These are phyloP conservation scores for Ptyas mucosa DNA, from an alignment of 2,113 vertebrate genomes.

Conservation along the genomic window DNA sequence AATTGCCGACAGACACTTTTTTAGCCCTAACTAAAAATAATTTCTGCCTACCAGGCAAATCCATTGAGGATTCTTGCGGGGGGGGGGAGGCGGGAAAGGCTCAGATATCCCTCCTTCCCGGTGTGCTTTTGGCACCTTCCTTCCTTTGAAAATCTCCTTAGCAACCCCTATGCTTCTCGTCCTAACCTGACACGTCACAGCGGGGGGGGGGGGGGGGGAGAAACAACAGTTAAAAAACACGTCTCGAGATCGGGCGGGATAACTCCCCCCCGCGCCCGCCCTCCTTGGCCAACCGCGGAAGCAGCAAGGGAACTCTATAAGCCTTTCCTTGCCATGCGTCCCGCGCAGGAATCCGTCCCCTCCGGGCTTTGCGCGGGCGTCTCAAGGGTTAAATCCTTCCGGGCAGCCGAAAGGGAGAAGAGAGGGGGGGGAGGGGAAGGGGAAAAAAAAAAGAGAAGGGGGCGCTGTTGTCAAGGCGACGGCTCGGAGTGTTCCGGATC, in stretches of 20 bases:
- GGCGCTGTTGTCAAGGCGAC: conserved; percentile 50
- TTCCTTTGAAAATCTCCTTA: neutral
- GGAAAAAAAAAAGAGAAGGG: neutral
- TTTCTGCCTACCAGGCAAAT: neutral
- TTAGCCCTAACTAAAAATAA: neutral
- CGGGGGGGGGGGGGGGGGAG: no score
- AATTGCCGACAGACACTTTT: neutral
- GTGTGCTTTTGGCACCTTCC: neutral
- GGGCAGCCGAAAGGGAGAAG: neutral
- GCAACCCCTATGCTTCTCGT: neutral
- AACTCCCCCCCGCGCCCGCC: no score
- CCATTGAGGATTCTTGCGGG: neutral
- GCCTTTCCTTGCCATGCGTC: no score
- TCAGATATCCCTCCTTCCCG: neutral
- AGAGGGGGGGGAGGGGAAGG: no score
- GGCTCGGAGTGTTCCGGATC: conserved; percentile 46
- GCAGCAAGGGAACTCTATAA: fast-evolving
- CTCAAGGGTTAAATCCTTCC: conserved; percentile 14
- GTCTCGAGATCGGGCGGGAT: neutral
- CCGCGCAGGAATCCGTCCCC: neutral
- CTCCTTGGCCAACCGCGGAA: neutral
- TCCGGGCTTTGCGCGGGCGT: neutral
- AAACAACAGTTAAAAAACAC: no score
- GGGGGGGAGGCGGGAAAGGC: neutral
- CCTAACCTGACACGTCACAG: neutral